Evolutionary conservation across 1,140 invertebrate genomes (phyloP), one percentile per base, ranked within the genome.

Genomic region (Thereuonema tuberculata): DNA sequence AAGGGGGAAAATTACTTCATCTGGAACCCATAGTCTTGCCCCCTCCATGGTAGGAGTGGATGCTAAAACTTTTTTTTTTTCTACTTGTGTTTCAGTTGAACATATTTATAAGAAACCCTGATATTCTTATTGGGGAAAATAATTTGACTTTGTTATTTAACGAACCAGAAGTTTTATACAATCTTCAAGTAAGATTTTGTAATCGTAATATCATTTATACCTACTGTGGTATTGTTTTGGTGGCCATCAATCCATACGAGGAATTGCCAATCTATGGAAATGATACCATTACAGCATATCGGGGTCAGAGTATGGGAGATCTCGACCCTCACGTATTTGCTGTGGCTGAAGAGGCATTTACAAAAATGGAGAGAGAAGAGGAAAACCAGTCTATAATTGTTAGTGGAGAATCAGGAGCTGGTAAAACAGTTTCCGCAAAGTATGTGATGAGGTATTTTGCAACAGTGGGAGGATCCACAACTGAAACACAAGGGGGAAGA

Each of bases 251-350:
- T 76, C 96, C 96, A 0, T 99, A 98, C 74, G 82, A 89, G 70
- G 89, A 97, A 66, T 74, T 98, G 61, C 87, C 87, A 2, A 95
- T 99, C 50, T 99, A 99, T 73, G 89, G 89, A 71, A 82, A 85
- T 70, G 93, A 96, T 68, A 97, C 93, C 23, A 94, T 99, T 62
- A 85, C 89, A 77, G 86, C 90, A 0, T 99, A 99, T 74, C 79
- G 92, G 48, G 91, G 93, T 0, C 87, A 93, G 71, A 85, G 90
- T 29, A 93, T 96, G 85, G 89, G 89, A 1, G 90, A 94, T 68
- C 77, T 99, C 68, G 96, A 98, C 70, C 96, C 96, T 0, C 96
- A 99, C 72, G 96, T 99, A 64, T 99, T 97, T 76, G 95, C 95
- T 17, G 91, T 99, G 0, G 90, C 95, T 0, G 95, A 99, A 76